Conservation (phyloP, 2,888 invertebrate genomes). For the Oxytorus armatus region DNA sequence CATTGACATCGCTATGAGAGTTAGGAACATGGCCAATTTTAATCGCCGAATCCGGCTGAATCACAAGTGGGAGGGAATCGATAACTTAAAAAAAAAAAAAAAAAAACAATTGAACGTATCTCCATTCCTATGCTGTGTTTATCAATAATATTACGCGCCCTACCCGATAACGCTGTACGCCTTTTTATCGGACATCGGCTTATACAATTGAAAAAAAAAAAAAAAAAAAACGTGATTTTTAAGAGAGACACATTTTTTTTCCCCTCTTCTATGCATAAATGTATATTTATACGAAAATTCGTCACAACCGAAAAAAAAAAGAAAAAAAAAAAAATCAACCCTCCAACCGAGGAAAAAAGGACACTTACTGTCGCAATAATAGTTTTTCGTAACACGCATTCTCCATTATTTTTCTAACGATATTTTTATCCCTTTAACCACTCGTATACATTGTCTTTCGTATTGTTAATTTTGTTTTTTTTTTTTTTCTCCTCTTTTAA, state of each 20-base stretch:
- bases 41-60: constrained; percentile 53
- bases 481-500: constrained; percentile 69
- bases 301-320: constrained; percentile 54
- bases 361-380: constrained; percentile 60
- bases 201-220: constrained; percentile 59
- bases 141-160: constrained; percentile 64
- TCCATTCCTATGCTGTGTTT: constrained; percentile 67
- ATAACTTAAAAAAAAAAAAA: constrained; percentile 26
- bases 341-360: constrained; percentile 39
- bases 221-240: constrained; percentile 39
- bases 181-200: constrained; percentile 68
- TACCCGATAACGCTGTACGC: constrained; percentile 58
- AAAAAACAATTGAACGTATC: constrained; percentile 57
- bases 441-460: constrained; percentile 68
- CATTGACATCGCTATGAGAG: constrained; percentile 73
- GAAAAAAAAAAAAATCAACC: constrained; percentile 22
- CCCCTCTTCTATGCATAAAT: constrained; percentile 68
- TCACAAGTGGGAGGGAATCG: constrained; percentile 56
- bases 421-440: constrained; percentile 71
- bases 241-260: constrained; percentile 62
- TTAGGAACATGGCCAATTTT: constrained; percentile 73
- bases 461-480: no score
- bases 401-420: constrained; percentile 74
- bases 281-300: constrained; percentile 71
- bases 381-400: constrained; percentile 68